A percentile compares a stretch with the other conserved stretches of the same genome.
Evolutionary conservation across 1,140 invertebrate genomes (phyloP).

Genomic region (Agrypnia vestita): DNA sequence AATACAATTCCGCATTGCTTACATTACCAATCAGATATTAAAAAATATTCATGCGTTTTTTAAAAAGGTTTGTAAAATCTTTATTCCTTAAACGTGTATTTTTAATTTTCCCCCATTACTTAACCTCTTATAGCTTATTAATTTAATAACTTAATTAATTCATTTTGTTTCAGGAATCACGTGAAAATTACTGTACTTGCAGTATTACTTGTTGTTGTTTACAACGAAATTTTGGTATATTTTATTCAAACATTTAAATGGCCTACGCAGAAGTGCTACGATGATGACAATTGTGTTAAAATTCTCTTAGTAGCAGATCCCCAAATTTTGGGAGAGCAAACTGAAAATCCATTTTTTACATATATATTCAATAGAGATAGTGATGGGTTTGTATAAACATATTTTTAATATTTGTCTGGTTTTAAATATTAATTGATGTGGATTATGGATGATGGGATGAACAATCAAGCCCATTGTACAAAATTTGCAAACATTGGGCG

Average conservation of each 20-base stretch:
- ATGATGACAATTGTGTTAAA: slow-evolving; percentile 75
- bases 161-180: slow-evolving; percentile 53
- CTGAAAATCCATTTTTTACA: slow-evolving; percentile 77
- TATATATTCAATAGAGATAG: slow-evolving; percentile 83
- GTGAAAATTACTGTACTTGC: slow-evolving; percentile 63
- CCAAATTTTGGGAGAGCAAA: slow-evolving; percentile 87
- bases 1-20: too few relatives aligned
- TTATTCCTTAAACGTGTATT: not conserved
- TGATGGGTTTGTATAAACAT: slow-evolving; percentile 77
- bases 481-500: too few relatives aligned
- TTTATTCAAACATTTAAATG: slow-evolving; percentile 74
- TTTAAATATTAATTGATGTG: not conserved
- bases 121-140: not conserved
- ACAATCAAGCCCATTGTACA: too few relatives aligned
- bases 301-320: slow-evolving; percentile 93
- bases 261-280: slow-evolving; percentile 71
- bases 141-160: slow-evolving; percentile 3
- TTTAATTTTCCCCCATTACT: not conserved
- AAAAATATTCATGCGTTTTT: slow-evolving; percentile 18
- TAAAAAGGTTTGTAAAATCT: slow-evolving; percentile 17
- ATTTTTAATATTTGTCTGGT: not conserved
- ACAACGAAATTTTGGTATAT: slow-evolving; percentile 76
- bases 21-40: not conserved
- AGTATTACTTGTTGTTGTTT: slow-evolving; percentile 66
- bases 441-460: too few relatives aligned